Conservation (phyloP, 2,113 vertebrate genomes). For the Columba livia region DNA sequence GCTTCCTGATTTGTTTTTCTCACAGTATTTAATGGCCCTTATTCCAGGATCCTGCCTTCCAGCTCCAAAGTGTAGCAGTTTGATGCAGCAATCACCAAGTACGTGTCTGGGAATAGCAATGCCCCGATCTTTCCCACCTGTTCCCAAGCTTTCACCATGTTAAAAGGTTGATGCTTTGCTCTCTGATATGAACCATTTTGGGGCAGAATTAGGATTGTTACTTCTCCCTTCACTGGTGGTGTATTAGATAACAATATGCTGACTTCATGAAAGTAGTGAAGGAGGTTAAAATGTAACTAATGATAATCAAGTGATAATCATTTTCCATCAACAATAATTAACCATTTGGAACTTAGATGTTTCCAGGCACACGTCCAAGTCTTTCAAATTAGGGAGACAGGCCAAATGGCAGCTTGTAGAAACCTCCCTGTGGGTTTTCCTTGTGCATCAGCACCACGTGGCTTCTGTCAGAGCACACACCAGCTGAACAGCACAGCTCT, state of each 20-base stretch:
- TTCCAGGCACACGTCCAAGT: conserved; percentile 7
- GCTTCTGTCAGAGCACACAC: not conserved
- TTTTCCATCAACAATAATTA: conserved; percentile 11
- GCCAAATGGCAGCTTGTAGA: conserved; percentile 35
- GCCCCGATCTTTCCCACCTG: not conserved
- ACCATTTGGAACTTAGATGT: not conserved
- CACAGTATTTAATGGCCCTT: not conserved
- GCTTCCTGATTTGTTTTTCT: not conserved
- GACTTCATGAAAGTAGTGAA: not conserved
- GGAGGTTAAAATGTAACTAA: conserved; percentile 22
- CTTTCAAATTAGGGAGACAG: not conserved
- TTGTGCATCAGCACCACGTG: not conserved
- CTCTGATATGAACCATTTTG: not conserved
- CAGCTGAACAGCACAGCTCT: not conserved
- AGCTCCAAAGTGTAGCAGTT: not conserved
- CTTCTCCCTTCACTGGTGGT: not conserved
- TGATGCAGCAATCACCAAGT: not conserved
- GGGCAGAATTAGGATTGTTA: not conserved
- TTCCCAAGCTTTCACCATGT: not conserved
- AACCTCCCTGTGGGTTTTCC: not conserved
- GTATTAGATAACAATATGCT: not conserved
- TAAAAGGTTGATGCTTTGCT: not conserved
- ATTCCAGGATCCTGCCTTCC: not conserved
- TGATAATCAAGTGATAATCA: not conserved
- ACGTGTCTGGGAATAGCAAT: accelerated